Evolutionary conservation across 53 echinoderm and acorn worm genomes (phyloP).

Genomic region (Holothuria leucospilota): DNA sequence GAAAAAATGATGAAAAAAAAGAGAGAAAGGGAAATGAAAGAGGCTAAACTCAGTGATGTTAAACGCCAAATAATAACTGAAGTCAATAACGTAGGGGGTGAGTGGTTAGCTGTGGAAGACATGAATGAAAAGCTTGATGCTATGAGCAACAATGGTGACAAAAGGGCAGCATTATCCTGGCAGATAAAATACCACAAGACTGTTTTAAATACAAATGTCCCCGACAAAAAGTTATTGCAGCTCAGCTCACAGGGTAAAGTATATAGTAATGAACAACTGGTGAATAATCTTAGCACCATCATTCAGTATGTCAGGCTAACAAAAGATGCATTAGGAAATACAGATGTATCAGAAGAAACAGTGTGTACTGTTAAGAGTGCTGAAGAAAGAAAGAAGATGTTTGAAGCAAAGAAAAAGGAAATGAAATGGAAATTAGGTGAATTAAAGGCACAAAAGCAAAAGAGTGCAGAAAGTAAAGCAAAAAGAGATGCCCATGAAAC

Average conservation of each 20-base stretch:
- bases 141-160: background rate
- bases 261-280: background rate
- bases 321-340: background rate
- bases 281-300: background rate
- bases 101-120: too few relatives aligned
- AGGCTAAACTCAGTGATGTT: too few relatives aligned
- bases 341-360: background rate
- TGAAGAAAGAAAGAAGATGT: background rate
- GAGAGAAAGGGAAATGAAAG: too few relatives aligned
- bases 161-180: background rate
- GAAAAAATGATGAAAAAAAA: too few relatives aligned
- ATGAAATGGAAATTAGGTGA: too few relatives aligned
- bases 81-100: too few relatives aligned
- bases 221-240: background rate
- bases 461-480: too few relatives aligned
- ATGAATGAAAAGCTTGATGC: background rate
- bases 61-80: too few relatives aligned
- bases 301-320: background rate
- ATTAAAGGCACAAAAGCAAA: too few relatives aligned
- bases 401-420: background rate
- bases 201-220: background rate
- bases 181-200: background rate
- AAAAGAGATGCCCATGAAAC: too few relatives aligned
- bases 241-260: background rate
- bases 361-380: background rate